Evolutionary conservation across 1,140 invertebrate genomes (phyloP), one percentile per base, ranked within the genome.

Genomic region (Mya arenaria): DNA sequence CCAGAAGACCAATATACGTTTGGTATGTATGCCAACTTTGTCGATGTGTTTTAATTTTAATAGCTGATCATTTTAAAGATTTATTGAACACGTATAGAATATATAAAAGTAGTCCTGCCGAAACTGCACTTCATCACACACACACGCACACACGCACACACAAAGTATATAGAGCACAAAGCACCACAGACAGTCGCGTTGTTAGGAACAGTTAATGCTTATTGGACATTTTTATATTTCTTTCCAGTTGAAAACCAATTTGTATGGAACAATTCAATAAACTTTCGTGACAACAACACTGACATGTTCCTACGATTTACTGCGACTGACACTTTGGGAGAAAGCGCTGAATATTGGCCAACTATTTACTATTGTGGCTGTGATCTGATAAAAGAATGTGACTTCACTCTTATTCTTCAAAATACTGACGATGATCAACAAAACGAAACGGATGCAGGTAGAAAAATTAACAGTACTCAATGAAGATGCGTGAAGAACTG

Each of bases 301-400:
- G 36, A 28, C 2, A 34, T 62, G 6, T 62, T 19, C 36, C 15
- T 62, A 4, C 58, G 58, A 32, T 62, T 62, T 32, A 62, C 6
- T 19, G 58, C 58, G 3, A 62, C 30, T 28, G 58, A 62, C 58
- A 62, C 58, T 32, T 32, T 62, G 58, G 58, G 58, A 19, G 58
- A 28, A 3, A 62, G 58, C 25, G 30, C 58, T 19, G 58, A 25
- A 19, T 62, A 62, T 28, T 62, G 58, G 58, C 58, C 58, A 13
- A 34, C 30, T 32, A 2, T 62, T 28, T 62, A 62, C 25, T 62
- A 62, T 19, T 62, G 58, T 32, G 58, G 58, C 23, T 62, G 58
- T 62, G 58, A 62, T 28, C 4, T 28, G 30, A 34, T 32, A 19
- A 6, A 28, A 32, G 58, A 28, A 19, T 62, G 58, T 19, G 58